Conservation (phyloP, 1,140 invertebrate genomes). For the Archivesica marissinica region DNA sequence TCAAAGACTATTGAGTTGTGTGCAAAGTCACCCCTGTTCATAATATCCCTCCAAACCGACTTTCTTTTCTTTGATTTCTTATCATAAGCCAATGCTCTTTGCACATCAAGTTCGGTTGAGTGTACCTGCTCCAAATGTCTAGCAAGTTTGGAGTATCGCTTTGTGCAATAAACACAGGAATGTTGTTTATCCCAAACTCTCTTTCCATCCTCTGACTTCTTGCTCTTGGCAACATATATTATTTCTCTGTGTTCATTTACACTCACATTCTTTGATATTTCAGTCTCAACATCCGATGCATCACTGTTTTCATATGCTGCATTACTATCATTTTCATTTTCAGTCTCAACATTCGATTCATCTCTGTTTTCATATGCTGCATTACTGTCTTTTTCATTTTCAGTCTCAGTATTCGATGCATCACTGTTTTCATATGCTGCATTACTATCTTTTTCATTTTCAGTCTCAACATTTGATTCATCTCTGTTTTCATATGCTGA, state of each 20-base stretch:
- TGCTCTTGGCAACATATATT: slow-evolving; percentile 18
- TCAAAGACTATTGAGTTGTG: slow-evolving; percentile 33
- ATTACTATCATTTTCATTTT: not conserved
- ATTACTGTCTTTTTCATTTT: no score
- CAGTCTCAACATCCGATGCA: not conserved
- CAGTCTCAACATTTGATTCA: no score
- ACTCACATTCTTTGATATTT: not conserved
- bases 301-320: not conserved
- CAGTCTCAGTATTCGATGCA: no score
- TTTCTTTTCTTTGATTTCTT: slow-evolving; percentile 34
- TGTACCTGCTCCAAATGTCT: slow-evolving; percentile 37
- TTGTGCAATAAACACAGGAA: slow-evolving; percentile 25
- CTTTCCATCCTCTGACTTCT: slow-evolving; percentile 15
- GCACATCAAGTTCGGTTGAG: slow-evolving; percentile 23
- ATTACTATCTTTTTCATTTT: no score
- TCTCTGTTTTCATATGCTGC: no score
- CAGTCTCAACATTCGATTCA: no score
- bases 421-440: no score
- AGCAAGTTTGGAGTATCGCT: slow-evolving; percentile 31
- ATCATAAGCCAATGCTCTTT: slow-evolving; percentile 39
- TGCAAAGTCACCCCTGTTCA: slow-evolving; percentile 34
- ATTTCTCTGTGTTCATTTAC: not conserved
- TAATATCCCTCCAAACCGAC: slow-evolving; percentile 17
- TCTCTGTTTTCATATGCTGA: no score
- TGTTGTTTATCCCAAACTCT: slow-evolving; percentile 50